Base-by-base conservation (phyloP, 2,888 invertebrate genomes). In the Lasioglossum pauxillum region DNA sequence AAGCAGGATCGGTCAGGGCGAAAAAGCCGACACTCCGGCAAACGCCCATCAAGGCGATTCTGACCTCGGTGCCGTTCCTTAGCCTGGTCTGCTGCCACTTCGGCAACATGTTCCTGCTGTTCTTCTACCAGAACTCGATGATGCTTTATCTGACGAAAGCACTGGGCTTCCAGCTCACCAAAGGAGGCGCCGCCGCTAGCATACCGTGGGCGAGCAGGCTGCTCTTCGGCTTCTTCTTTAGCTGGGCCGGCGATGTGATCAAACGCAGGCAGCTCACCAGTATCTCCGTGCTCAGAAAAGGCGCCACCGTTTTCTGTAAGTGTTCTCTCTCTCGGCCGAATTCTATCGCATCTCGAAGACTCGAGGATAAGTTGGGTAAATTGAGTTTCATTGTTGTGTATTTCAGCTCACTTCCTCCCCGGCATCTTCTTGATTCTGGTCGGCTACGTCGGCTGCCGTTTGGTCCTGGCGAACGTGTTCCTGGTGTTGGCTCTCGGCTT, bases 81-180 rank as follows among this genome's bases (percentile, higher is more conserved):
- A 96, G 97, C 0, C 95, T 98, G 92, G 90, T 96, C 16, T 91
- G 97, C 2, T 95, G 97, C 41, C 98, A 98, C 91, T 98, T 97
- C 91, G 98, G 98, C 64, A 98, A 97, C 92, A 95, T 97, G 83
- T 98, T 98, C 97, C 97, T 98, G 1, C 94, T 98, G 46, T 97
- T 97, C 94, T 97, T 98, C 93, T 96, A 97, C 75, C 96, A 98
- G 95, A 98, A 97, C 0, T 97, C 97, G 60, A 97, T 97, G 72
- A 98, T 98, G 10, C 97, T 97, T 90, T 98, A 97, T 93, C 96
- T 98, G 92, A 97, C 97, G 69, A 97, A 97, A 90, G 96, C 97
- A 0, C 95, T 98, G 72, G 97, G 97, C 10, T 98, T 97, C 92
- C 96, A 97, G 91, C 93, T 98, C 31, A 96, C 97, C 0, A 96